phyloP scores from a whole-genome alignment of 2,797 vertebrate species.

The Lophotriccus pileatus region DNA sequence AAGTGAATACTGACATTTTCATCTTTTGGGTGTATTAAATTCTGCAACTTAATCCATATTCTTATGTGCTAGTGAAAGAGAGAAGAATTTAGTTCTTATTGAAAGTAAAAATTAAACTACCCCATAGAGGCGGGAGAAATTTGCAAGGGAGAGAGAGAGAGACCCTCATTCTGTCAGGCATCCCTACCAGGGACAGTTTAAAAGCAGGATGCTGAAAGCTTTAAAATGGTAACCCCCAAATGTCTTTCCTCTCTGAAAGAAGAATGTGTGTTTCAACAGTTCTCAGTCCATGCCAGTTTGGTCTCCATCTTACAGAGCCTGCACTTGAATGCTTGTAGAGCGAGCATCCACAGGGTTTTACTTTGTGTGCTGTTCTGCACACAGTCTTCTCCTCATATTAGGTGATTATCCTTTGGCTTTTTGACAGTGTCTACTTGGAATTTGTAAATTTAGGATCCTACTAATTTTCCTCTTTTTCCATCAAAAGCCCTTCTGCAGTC shows the following conservation, averaged over 20 bases:
- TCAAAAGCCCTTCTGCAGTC: neutral
- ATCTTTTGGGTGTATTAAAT: neutral
- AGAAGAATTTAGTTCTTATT: neutral
- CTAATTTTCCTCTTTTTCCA: neutral
- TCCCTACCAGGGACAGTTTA: neutral
- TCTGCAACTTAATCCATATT: conserved; percentile 7
- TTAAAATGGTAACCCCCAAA: neutral
- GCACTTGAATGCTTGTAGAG: neutral
- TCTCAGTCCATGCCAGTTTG: neutral
- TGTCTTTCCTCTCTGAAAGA: neutral
- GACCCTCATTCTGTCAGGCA: neutral
- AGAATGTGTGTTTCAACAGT: neutral
- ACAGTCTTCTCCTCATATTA: neutral
- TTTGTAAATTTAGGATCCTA: neutral
- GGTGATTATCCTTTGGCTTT: neutral
- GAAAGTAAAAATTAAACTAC: neutral
- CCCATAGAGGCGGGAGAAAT: neutral
- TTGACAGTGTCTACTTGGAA: neutral
- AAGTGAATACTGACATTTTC: neutral
- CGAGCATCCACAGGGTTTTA: neutral
- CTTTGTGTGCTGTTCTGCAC: neutral
- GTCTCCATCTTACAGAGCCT: neutral
- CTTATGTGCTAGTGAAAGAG: neutral
- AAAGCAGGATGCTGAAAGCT: neutral
- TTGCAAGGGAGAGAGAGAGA: neutral